phyloP scores from a whole-genome alignment of 2,113 vertebrate genomes.

The Casuarius casuarius region DNA sequence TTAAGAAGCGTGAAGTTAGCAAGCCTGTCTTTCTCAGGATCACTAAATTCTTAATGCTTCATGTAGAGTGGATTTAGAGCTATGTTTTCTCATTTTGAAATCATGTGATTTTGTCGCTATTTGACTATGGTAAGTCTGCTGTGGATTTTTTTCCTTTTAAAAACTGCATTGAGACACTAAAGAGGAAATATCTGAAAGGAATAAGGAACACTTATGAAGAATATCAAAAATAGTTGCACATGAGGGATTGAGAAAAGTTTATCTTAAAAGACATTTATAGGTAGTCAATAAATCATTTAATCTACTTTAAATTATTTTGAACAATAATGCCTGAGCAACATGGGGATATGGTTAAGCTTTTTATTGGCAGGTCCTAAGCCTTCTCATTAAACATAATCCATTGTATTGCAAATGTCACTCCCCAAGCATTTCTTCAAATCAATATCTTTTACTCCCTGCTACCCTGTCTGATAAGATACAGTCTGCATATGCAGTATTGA shows the following conservation, averaged over 20 bases:
- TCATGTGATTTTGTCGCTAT: neutral
- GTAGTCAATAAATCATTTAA: constrained; percentile 60
- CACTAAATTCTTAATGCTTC: neutral
- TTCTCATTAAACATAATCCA: constrained; percentile 54
- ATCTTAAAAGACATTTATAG: constrained; percentile 24
- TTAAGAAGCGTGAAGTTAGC: neutral
- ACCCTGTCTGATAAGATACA: constrained; percentile 44
- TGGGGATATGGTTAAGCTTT: constrained; percentile 42
- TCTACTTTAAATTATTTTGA: constrained; percentile 62
- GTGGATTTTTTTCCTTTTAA: neutral
- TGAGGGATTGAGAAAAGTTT: neutral
- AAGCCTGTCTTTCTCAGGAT: neutral
- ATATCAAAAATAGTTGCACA: neutral
- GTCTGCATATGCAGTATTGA: constrained; percentile 19
- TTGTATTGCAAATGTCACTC: constrained; percentile 58
- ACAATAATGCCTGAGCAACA: constrained; percentile 33
- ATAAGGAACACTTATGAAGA: neutral
- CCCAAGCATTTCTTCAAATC: constrained; percentile 55
- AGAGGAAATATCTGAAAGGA: neutral
- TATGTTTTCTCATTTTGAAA: neutral
- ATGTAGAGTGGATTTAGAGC: neutral
- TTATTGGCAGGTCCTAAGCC: constrained; percentile 38
- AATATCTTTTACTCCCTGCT: constrained; percentile 33
- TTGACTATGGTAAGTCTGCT: neutral
- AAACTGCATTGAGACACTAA: neutral